Percentiles rank a stretch among this genome's conserved stretches.
These are phyloP conservation scores for Seira musarum DNA, from an alignment of 2,888 invertebrate genomes.

Conservation along the genomic window DNA sequence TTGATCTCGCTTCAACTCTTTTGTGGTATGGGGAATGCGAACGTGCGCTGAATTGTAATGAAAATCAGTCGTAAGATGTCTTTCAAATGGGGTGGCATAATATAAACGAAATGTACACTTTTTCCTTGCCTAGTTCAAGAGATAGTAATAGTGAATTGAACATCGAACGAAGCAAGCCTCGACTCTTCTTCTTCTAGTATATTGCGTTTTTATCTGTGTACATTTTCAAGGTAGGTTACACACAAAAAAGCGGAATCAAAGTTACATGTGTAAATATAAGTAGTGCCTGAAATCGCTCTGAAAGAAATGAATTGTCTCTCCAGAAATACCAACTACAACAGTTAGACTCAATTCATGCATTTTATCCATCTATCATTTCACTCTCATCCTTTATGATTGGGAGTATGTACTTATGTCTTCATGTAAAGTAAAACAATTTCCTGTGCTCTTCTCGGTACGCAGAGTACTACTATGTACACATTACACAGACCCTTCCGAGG, in stretches of 20 bases:
- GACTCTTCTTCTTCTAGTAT: too few relatives aligned
- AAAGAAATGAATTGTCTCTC: slow-evolving; percentile 28
- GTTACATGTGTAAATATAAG: slow-evolving; percentile 47
- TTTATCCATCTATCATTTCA: too few relatives aligned
- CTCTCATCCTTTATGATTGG: too few relatives aligned
- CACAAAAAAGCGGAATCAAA: slow-evolving; percentile 53
- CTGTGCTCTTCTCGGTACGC: too few relatives aligned
- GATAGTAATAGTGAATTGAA: too few relatives aligned
- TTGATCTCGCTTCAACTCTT: slow-evolving; percentile 60
- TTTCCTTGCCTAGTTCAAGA: too few relatives aligned
- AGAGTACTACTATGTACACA: neutral
- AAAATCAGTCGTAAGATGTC: slow-evolving; percentile 55
- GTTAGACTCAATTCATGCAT: too few relatives aligned
- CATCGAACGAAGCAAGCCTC: too few relatives aligned
- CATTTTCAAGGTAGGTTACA: slow-evolving; percentile 54
- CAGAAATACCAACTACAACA: too few relatives aligned
- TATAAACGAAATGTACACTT: neutral
- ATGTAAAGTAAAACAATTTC: too few relatives aligned
- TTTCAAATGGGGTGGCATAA: slow-evolving; percentile 34
- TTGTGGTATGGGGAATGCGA: slow-evolving; percentile 59
- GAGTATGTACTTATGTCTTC: too few relatives aligned
- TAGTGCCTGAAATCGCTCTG: slow-evolving; percentile 25
- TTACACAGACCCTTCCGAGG: neutral
- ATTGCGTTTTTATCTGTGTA: slow-evolving; percentile 48
- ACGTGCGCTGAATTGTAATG: slow-evolving; percentile 56